Evolutionary conservation across 2,888 invertebrate genomes (phyloP).

Genomic region (Nomada flava): DNA sequence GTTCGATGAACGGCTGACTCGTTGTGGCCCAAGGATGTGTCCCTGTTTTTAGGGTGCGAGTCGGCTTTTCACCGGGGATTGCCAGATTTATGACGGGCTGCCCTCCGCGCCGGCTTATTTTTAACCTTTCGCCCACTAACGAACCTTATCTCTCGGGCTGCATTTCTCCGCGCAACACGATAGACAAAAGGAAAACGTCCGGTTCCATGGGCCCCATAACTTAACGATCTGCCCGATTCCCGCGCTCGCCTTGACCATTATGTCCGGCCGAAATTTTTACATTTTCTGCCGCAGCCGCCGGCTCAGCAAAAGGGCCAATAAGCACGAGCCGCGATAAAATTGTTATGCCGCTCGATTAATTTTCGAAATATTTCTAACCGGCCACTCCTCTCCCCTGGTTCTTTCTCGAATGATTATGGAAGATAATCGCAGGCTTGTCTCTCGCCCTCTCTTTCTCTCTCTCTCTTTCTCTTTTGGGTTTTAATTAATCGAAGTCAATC

Average conservation of each 20-base stretch:
- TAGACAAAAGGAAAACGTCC: constrained; percentile 74
- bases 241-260: constrained; percentile 65
- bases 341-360: constrained; percentile 73
- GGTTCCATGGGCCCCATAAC: constrained; percentile 69
- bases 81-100: constrained; percentile 83
- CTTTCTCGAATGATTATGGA: constrained; percentile 16
- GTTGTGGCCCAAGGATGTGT: constrained; percentile 58
- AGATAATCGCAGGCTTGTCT: constrained; percentile 19
- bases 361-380: constrained; percentile 47
- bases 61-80: constrained; percentile 74
- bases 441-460: not conserved
- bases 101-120: constrained; percentile 75
- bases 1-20: constrained; percentile 14
- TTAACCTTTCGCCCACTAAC: constrained; percentile 84
- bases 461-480: not conserved
- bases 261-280: constrained; percentile 66
- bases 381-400: not conserved
- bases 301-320: constrained; percentile 60
- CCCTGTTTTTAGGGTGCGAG: constrained; percentile 68
- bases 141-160: constrained; percentile 80
- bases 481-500: constrained; percentile 30
- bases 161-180: constrained; percentile 76
- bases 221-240: constrained; percentile 71
- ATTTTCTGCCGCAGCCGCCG: constrained; percentile 46
- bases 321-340: constrained; percentile 81